Conservation (phyloP, 1,140 invertebrate species). For the Hylyphantes graminicola region DNA sequence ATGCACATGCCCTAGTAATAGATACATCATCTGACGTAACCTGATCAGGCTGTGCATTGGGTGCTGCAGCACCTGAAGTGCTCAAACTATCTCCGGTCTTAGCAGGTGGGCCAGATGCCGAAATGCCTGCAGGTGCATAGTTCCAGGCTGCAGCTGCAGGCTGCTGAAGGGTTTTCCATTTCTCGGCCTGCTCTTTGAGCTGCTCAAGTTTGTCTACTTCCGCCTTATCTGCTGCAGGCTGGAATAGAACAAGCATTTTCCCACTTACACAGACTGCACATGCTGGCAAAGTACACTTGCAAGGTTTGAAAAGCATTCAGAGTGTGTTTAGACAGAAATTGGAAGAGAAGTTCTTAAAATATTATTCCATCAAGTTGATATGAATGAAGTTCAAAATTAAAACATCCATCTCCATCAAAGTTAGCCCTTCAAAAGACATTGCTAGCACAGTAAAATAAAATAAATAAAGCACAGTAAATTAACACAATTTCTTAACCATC, state of each 20-base stretch:
- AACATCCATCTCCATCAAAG: background rate
- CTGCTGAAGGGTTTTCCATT: constrained; percentile 48
- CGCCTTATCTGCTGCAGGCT: constrained; percentile 35
- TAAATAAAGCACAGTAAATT: too few relatives aligned
- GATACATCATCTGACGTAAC: background rate
- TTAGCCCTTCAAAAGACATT: background rate
- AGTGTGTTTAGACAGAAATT: background rate
- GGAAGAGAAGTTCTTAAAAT: background rate
- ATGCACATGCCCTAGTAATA: background rate
- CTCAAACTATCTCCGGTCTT: constrained; percentile 1
- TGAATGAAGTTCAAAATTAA: too few relatives aligned
- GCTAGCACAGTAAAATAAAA: too few relatives aligned
- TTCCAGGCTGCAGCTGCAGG: constrained; percentile 19
- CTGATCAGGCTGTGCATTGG: constrained; percentile 9
- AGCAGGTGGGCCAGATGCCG: constrained; percentile 9
- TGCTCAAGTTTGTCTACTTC: constrained; percentile 54
- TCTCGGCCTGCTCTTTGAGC: constrained; percentile 46
- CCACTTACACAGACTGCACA: constrained; percentile 2
- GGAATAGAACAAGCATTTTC: constrained; percentile 27
- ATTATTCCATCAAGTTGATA: background rate
- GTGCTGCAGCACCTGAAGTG: background rate
- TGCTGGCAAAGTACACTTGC: background rate
- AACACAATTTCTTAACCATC: too few relatives aligned
- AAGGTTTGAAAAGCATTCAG: background rate
- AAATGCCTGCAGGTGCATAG: constrained; percentile 15